phyloP scores from a whole-genome alignment of 2,888 invertebrate species.

The Lithosia quadra region DNA sequence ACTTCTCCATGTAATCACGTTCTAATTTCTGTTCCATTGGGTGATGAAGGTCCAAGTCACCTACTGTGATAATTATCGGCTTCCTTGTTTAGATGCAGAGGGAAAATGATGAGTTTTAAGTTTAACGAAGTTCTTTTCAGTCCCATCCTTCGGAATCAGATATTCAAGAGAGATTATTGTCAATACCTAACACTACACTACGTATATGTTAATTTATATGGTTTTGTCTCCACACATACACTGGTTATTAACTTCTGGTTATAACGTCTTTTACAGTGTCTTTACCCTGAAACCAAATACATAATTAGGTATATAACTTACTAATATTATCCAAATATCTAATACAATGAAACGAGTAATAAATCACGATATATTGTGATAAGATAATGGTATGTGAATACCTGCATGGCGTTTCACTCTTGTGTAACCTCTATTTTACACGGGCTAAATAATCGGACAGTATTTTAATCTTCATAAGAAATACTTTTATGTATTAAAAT shows the following conservation, averaged over 20 bases:
- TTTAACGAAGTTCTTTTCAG: neutral
- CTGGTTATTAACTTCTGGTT: neutral
- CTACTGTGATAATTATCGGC: neutral
- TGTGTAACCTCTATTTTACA: too few relatives aligned
- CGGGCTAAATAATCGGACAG: too few relatives aligned
- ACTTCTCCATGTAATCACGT: neutral
- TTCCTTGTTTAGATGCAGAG: neutral
- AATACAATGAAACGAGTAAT: neutral
- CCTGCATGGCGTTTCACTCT: too few relatives aligned
- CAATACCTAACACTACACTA: neutral
- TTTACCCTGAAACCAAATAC: constrained; percentile 8
- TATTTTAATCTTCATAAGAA: too few relatives aligned
- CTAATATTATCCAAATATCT: neutral
- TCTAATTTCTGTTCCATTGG: neutral
- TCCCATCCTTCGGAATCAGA: neutral
- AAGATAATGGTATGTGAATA: too few relatives aligned
- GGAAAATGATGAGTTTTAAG: neutral
- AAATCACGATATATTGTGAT: too few relatives aligned
- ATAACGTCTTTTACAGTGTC: neutral
- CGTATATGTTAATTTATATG: neutral
- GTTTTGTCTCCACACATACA: neutral
- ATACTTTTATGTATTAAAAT: too few relatives aligned
- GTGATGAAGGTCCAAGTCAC: too few relatives aligned
- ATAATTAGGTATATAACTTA: neutral
- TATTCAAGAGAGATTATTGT: neutral